A percentile compares a stretch with the other conserved stretches of the same genome.
These are phyloP conservation scores for Chloropsis cyanopogon DNA, from an alignment of 2,113 vertebrate species.

Conservation along the genomic window DNA sequence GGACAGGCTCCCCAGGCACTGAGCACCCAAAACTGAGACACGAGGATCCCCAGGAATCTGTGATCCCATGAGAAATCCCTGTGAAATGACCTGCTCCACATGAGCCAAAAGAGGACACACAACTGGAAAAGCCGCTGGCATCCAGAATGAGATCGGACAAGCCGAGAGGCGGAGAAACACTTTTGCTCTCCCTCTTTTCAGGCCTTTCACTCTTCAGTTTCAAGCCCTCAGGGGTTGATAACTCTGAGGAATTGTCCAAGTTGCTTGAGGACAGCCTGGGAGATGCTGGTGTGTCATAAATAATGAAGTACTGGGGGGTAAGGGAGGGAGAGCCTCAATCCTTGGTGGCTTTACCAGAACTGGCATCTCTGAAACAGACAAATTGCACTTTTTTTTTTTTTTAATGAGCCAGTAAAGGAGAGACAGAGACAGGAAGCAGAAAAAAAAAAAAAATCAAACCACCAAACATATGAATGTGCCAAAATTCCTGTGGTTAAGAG, in stretches of 20 bases:
- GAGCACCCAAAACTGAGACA: not conserved
- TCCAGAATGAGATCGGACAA: not conserved
- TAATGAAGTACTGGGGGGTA: not conserved
- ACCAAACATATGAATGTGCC: not conserved
- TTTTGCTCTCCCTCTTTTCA: not conserved
- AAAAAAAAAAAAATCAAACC: not conserved
- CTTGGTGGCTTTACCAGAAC: not conserved
- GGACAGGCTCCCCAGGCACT: not conserved
- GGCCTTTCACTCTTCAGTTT: not conserved
- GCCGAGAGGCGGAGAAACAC: not conserved
- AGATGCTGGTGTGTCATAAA: not conserved
- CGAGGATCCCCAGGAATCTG: not conserved
- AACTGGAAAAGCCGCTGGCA: slow-evolving; percentile 10
- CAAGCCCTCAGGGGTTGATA: not conserved
- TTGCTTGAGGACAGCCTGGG: not conserved
- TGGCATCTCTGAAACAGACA: not conserved
- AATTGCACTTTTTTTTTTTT: not conserved
- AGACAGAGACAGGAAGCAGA: not conserved
- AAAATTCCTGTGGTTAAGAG: not conserved
- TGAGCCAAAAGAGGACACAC: slow-evolving; percentile 13
- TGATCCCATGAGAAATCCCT: not conserved
- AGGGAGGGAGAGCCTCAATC: not conserved
- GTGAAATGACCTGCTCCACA: not conserved
- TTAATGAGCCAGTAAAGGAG: slow-evolving; percentile 22
- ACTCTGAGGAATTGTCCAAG: not conserved